Evolutionary conservation across 1,140 invertebrate species (phyloP), one percentile per base, ranked within the genome.

Genomic region (Drosophila mauritiana): DNA sequence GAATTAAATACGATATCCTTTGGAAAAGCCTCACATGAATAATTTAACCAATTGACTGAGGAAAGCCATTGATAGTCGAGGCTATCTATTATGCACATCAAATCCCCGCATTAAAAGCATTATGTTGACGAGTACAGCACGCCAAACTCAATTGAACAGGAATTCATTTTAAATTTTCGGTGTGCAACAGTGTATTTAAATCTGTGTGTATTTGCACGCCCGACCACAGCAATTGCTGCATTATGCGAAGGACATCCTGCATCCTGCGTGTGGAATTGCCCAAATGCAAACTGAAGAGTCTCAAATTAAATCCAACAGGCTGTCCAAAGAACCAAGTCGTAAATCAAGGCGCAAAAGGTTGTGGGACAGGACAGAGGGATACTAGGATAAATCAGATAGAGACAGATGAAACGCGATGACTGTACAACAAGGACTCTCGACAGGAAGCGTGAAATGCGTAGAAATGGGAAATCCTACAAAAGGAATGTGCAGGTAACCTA

Each of bases 401-500:
- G 54, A 61, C 36, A 59, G 40, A 78, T 67, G 73, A 52, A 36
- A 51, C 40, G 53, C 51, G 79, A 61, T 77, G 80, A 88, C 83
- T 88, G 83, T 88, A 88, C 82, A 85, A 51, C 57, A 69, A 88
- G 79, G 79, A 81, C 58, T 68, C 62, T 61, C 58, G 54, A 52
- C 79, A 88, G 83, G 83, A 88, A 86, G 86, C 86, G 70, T 81
- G 52, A 76, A 83, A 69, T 73, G 65, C 63, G 58, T 83, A 68
- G 54, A 73, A 72, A 79, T 80, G 80, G 61, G 64, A 68, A 77
- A 83, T 73, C 76, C 57, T 80, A 68, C 79, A 79, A 82, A 88
- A 79, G 72, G 79, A 59, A 88, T 88, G 75, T 89, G 79, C 79
- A 86, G 83, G 83, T 88, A 86, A 80, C 57, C 74, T 57, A 61